Percentiles rank a stretch among this genome's conserved stretches.
Conservation (phyloP, 2,797 vertebrate genomes). For the Leptatherina wallacei region DNA sequence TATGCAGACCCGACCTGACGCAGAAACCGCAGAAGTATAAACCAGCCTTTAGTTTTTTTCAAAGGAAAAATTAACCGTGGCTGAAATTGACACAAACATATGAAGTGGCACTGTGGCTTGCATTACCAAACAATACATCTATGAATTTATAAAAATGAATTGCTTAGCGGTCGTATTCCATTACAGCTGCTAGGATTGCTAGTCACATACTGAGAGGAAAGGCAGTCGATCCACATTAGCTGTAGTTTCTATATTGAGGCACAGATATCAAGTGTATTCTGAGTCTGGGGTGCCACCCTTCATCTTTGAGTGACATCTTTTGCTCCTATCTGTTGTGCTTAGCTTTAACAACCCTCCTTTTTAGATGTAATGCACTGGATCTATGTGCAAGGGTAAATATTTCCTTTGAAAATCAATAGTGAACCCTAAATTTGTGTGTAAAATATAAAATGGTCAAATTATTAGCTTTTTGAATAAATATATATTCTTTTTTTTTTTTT, state of each 20-base stretch:
- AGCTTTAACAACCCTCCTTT: background rate
- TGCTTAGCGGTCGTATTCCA: background rate
- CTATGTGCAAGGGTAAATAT: background rate
- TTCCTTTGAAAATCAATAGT: conserved; percentile 6
- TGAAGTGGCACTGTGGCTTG: background rate
- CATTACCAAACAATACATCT: background rate
- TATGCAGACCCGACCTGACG: too few relatives aligned
- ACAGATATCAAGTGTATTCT: background rate
- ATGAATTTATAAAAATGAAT: background rate
- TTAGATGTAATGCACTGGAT: background rate
- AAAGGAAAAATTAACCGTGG: conserved; percentile 6
- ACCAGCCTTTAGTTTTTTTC: conserved; percentile 20
- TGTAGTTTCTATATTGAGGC: background rate
- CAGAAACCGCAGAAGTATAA: too few relatives aligned
- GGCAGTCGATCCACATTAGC: background rate
- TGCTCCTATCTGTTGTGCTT: background rate
- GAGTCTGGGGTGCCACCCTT: background rate
- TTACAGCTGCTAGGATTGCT: background rate
- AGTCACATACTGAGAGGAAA: background rate
- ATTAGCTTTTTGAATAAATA: conserved; percentile 5
- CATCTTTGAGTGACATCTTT: background rate
- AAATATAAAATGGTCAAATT: background rate
- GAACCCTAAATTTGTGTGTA: conserved; percentile 3
- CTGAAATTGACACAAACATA: conserved; percentile 19
- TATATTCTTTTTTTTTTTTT: conserved; percentile 10